Percentiles rank a stretch among this genome's conserved stretches.
phyloP scores from a whole-genome alignment of 2,113 vertebrate species.

The Tretioscincus oriximinensis region DNA sequence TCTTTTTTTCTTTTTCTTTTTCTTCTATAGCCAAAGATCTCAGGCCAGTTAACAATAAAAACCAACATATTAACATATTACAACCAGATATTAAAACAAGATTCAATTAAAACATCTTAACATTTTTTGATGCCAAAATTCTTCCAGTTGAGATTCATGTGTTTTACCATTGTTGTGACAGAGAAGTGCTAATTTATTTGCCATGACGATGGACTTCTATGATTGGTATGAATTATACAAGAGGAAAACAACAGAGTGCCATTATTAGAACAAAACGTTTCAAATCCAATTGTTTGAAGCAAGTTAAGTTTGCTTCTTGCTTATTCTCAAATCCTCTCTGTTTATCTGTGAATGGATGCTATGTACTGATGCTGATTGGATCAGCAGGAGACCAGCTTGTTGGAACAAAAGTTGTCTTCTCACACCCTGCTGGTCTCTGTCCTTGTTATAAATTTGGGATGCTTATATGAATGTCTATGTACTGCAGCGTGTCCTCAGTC shows the following conservation, averaged over 20 bases:
- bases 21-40: too few species aligned
- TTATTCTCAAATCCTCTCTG: conserved; percentile 46
- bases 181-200: conserved; percentile 14
- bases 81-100: background rate
- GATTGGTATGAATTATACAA: conserved; percentile 6
- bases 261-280: conserved; percentile 30
- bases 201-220: background rate
- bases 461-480: background rate
- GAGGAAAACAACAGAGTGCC: background rate
- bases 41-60: too few species aligned
- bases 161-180: background rate
- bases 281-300: background rate
- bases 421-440: conserved; percentile 33
- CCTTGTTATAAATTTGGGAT: conserved; percentile 45
- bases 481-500: background rate
- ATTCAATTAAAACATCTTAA: background rate
- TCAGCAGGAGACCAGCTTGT: conserved; percentile 60
- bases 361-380: conserved; percentile 53
- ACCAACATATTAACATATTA: too few species aligned
- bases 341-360: conserved; percentile 46
- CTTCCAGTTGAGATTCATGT: background rate
- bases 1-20: too few species aligned
- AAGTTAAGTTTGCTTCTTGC: background rate
- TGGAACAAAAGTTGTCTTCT: conserved; percentile 59
- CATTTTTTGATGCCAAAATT: background rate